These are phyloP conservation scores for Drosophila melanosoma DNA, from an alignment of 2,888 invertebrate genomes.

Conservation along the genomic window DNA sequence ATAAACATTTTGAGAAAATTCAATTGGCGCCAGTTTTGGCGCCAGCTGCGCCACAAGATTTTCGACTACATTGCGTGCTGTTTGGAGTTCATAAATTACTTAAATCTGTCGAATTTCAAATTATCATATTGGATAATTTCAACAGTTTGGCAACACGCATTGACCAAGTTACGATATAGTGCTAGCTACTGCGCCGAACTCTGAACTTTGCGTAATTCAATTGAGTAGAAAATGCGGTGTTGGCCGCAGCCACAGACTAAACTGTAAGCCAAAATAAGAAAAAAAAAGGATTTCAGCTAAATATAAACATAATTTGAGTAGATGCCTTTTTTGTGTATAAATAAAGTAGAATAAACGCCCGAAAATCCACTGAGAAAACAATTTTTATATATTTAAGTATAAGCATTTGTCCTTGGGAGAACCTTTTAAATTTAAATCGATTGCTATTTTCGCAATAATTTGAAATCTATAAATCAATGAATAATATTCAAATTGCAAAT, in stretches of 20 bases:
- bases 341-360: not conserved
- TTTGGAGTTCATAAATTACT: constrained; percentile 52
- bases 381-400: not conserved
- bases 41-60: constrained; percentile 47
- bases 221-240: constrained; percentile 17
- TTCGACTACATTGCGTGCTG: constrained; percentile 20
- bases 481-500: not conserved
- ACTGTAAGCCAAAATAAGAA: constrained; percentile 1
- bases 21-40: constrained; percentile 62
- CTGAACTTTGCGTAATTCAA: constrained; percentile 64
- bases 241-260: constrained; percentile 8
- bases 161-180: constrained; percentile 25
- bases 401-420: not conserved
- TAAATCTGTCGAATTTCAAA: constrained; percentile 50
- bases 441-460: constrained; percentile 3
- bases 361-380: not conserved
- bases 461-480: not conserved
- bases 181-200: constrained; percentile 51
- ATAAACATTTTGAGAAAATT: constrained; percentile 65
- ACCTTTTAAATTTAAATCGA: constrained; percentile 3
- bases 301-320: constrained; percentile 23
- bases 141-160: constrained; percentile 31
- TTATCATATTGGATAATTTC: constrained; percentile 58
- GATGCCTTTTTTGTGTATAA: constrained; percentile 2
- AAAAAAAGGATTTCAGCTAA: constrained; percentile 16